These are phyloP conservation scores for Anadara kagoshimensis DNA, from an alignment of 1,140 invertebrate genomes.

Conservation along the genomic window DNA sequence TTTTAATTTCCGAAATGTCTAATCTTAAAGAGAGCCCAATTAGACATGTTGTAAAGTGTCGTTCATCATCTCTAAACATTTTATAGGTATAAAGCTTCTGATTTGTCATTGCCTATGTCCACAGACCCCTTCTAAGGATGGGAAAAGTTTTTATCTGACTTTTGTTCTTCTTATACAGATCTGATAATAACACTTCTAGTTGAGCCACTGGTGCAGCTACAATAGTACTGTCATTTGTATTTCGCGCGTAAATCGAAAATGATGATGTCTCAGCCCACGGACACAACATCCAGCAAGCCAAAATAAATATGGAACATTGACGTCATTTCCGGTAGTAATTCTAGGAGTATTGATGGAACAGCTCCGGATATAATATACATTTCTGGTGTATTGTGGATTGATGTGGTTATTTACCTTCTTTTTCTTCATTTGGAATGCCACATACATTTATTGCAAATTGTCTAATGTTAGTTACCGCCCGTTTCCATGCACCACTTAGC, in stretches of 20 bases:
- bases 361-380: constrained; percentile 52
- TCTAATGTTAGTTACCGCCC: constrained; percentile 36
- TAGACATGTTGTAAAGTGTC: too few species aligned
- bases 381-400: constrained; percentile 27
- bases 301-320: constrained; percentile 59
- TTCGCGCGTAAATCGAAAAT: constrained; percentile 53
- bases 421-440: constrained; percentile 36
- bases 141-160: constrained; percentile 53
- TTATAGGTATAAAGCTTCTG: constrained; percentile 3
- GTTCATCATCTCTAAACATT: too few species aligned
- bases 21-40: too few species aligned
- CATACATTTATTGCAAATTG: constrained; percentile 54
- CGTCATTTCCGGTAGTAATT: constrained; percentile 50
- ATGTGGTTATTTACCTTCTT: constrained; percentile 9
- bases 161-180: constrained; percentile 49
- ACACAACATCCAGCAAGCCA: constrained; percentile 63
- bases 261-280: constrained; percentile 40
- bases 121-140: constrained; percentile 47
- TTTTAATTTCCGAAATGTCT: too few species aligned
- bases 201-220: constrained; percentile 53
- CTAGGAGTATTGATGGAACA: constrained; percentile 40
- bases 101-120: constrained; percentile 51
- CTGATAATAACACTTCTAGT: constrained; percentile 58
- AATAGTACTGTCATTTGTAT: constrained; percentile 43
- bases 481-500: constrained; percentile 52